These are phyloP conservation scores for Torymus auratus DNA, from an alignment of 2,888 invertebrate species.

Conservation along the genomic window DNA sequence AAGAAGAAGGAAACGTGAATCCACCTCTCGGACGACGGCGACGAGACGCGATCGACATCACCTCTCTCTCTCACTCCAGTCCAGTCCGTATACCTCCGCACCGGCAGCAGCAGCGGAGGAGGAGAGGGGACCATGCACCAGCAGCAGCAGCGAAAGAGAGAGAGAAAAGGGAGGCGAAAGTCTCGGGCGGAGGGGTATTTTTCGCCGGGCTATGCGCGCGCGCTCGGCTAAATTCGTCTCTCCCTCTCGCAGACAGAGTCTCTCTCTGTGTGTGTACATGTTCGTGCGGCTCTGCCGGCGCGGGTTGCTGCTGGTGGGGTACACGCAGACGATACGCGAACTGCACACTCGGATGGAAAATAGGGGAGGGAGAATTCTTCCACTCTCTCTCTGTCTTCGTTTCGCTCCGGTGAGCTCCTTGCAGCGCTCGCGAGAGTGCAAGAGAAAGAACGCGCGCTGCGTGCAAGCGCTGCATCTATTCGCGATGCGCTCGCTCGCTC, in stretches of 20 bases:
- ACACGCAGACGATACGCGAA: slow-evolving; percentile 59
- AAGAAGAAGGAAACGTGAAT: too few species aligned
- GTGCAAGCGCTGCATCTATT: background rate
- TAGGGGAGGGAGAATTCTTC: slow-evolving; percentile 71
- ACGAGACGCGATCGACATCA: too few species aligned
- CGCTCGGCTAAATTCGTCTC: slow-evolving; percentile 53
- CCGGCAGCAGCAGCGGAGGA: too few species aligned
- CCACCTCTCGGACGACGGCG: too few species aligned
- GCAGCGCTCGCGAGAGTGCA: background rate
- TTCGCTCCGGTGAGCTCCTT: slow-evolving; percentile 1
- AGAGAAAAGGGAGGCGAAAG: slow-evolving; percentile 42
- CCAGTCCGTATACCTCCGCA: background rate
- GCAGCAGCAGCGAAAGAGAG: background rate
- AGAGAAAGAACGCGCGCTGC: background rate
- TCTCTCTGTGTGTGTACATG: too few species aligned
- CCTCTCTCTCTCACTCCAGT: background rate
- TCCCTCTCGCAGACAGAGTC: slow-evolving; percentile 27
- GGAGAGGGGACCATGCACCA: too few species aligned
- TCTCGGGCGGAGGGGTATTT: slow-evolving; percentile 54
- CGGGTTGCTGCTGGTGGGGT: slow-evolving; percentile 28
- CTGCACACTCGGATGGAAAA: slow-evolving; percentile 66
- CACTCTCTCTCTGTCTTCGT: slow-evolving; percentile 58
- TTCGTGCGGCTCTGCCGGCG: too few species aligned
- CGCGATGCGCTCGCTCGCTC: slow-evolving; percentile 6
- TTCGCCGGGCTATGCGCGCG: slow-evolving; percentile 51